Percentiles rank a stretch among this genome's conserved stretches.
Evolutionary conservation across 2,888 invertebrate genomes (phyloP).

Genomic region (Lycocerus yunnanus): DNA sequence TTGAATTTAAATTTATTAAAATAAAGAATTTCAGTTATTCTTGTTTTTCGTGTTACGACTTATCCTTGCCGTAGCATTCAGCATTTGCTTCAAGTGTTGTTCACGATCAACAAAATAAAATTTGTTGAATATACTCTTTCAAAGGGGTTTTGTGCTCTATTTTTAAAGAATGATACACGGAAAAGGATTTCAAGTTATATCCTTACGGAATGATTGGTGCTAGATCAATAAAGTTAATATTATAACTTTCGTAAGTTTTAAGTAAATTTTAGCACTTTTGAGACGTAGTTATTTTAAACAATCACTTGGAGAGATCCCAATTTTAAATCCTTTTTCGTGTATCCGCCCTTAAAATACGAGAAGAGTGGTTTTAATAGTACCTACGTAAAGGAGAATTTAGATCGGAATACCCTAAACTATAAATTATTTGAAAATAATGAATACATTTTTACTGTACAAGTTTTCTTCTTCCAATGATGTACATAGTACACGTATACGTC

Average conservation of each 20-base stretch:
- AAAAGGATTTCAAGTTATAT: not conserved
- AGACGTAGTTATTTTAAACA: too few relatives aligned
- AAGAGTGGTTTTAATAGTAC: too few relatives aligned
- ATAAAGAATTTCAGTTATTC: not conserved
- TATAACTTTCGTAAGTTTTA: not conserved
- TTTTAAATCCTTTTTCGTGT: not conserved
- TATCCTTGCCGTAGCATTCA: too few relatives aligned
- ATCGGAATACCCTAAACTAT: too few relatives aligned
- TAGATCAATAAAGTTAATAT: not conserved
- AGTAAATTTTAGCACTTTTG: not conserved
- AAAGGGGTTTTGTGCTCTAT: too few relatives aligned
- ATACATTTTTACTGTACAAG: too few relatives aligned
- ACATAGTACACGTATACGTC: too few relatives aligned
- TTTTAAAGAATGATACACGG: not conserved
- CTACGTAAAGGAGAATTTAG: too few relatives aligned
- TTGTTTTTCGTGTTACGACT: too few relatives aligned
- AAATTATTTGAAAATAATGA: too few relatives aligned
- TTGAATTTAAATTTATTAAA: not conserved
- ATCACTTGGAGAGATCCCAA: not conserved
- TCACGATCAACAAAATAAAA: not conserved
- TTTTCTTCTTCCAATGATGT: too few relatives aligned
- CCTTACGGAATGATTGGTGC: not conserved
- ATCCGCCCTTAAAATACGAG: not conserved
- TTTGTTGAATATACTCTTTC: not conserved
- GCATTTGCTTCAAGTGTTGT: not conserved